Evolutionary conservation across 2,797 vertebrate genomes (phyloP).

Genomic region (Setipinna tenuifilis): DNA sequence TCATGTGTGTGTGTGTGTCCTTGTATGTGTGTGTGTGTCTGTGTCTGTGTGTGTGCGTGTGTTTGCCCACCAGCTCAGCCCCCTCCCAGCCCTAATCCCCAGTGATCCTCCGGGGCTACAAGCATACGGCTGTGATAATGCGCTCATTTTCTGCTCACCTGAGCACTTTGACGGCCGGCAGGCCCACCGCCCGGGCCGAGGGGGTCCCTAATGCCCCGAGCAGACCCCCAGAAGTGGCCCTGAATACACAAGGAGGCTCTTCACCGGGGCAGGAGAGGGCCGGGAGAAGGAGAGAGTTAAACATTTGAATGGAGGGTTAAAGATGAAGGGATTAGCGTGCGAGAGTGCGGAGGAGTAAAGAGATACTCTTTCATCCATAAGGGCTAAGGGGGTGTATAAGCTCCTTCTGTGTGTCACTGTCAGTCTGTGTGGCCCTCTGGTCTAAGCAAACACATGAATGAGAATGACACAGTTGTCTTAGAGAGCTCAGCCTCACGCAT

Average conservation of each 20-base stretch:
- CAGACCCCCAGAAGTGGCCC: conserved; percentile 50
- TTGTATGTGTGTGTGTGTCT: conserved; percentile 32
- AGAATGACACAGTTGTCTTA: conserved; percentile 61
- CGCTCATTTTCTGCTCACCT: conserved; percentile 80
- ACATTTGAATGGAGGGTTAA: conserved; percentile 74
- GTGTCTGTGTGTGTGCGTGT: conserved; percentile 10
- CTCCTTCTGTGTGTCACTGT: conserved; percentile 48
- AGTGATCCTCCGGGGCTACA: conserved; percentile 74
- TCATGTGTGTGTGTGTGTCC: background rate
- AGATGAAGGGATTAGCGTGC: conserved; percentile 72
- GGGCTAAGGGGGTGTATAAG: conserved; percentile 52
- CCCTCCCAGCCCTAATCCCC: conserved; percentile 72
- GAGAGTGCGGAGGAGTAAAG: conserved; percentile 67
- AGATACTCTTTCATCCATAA: conserved; percentile 75
- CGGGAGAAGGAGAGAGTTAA: conserved; percentile 75
- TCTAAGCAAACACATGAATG: conserved; percentile 80
- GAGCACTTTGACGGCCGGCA: conserved; percentile 71
- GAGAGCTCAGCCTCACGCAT: conserved; percentile 61
- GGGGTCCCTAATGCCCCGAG: conserved; percentile 60
- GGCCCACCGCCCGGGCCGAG: conserved; percentile 36
- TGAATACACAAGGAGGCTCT: conserved; percentile 64
- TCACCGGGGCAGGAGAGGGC: conserved; percentile 55
- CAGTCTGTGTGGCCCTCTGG: conserved; percentile 80
- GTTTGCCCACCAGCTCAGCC: conserved; percentile 63
- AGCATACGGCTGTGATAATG: conserved; percentile 76